Evolutionary conservation across 2,797 vertebrate genomes (phyloP).

Genomic region (Menidia menidia): DNA sequence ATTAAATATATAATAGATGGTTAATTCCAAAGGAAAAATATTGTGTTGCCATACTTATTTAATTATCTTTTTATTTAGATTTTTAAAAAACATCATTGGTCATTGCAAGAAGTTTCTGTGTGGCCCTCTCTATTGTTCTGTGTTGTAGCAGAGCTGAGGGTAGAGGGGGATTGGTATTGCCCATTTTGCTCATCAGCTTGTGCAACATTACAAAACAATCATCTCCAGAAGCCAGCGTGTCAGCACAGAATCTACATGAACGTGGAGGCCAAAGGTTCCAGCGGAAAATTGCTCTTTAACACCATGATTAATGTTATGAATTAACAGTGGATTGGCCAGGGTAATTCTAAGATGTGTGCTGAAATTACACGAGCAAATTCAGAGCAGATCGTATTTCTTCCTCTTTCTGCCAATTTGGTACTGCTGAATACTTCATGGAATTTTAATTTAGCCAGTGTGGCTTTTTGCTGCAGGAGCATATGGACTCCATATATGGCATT

Average conservation of each 20-base stretch:
- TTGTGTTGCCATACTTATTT: no score
- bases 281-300: neutral
- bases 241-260: conserved; percentile 3
- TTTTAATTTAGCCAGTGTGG: conserved; percentile 22
- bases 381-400: neutral
- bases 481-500: conserved; percentile 11
- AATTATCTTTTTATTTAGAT: no score
- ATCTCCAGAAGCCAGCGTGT: neutral
- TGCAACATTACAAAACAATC: no score
- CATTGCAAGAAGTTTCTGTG: no score
- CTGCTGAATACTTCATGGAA: conserved; percentile 17
- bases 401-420: neutral
- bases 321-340: neutral
- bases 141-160: no score
- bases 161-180: no score
- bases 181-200: no score
- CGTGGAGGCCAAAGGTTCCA: neutral
- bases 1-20: no score
- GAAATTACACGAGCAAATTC: conserved; percentile 1
- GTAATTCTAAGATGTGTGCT: conserved; percentile 7
- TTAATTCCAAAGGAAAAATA: no score
- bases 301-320: conserved; percentile 3
- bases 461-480: conserved; percentile 13
- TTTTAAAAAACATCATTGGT: no score
- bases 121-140: no score